Evolutionary conservation across 1,140 invertebrate species (phyloP), one percentile per base, ranked within the genome.

Genomic region (Halictus rubicundus): DNA sequence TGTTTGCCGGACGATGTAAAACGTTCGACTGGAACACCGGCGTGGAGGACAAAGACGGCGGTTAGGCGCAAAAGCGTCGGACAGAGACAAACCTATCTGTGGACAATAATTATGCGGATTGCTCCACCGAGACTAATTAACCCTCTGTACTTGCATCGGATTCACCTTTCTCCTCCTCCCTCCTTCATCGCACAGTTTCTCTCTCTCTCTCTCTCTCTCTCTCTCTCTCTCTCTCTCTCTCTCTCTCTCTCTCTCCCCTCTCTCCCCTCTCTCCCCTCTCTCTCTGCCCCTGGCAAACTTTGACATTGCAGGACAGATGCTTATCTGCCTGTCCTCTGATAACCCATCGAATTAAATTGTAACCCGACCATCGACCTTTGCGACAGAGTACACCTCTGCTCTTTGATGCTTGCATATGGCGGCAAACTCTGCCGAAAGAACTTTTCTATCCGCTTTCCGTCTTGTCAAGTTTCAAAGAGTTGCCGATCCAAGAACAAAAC

Each of bases 21-120:
- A 87, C 37, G 78, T 76, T 72, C 42, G 69, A 57, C 42, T 9
- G 21, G 52, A 46, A 6, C 19, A 19, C 49, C 49, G 21, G 5
- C 10, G 16, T 42, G 25, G 42, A 21, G 12, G 61, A 25, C 54
- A 19, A 25, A 16, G 49, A 68, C 54, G n/a, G 27, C 39, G 37
- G 52, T 14, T 14, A 16, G 57, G 52, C 25, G 32, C 27, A 61
- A 66, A 63, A 74, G 64, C 79, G 25, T 65, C 49, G 25, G 85
- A 80, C 74, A 70, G 63, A 54, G 54, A 46, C 64, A 74, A 54
- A 83, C 64, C 42, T 54, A 78, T 32, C n/a, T 61, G 65, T 59
- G 80, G 75, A 87, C 85, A 87, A 89, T 89, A 88, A 89, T 89
- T 89, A 88, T 87, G 79, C 78, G 84, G 77, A 89, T 87, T 82